These are phyloP conservation scores for Stichopus horrens DNA, from an alignment of 53 echinoderm and acorn worm species.

Conservation along the genomic window DNA sequence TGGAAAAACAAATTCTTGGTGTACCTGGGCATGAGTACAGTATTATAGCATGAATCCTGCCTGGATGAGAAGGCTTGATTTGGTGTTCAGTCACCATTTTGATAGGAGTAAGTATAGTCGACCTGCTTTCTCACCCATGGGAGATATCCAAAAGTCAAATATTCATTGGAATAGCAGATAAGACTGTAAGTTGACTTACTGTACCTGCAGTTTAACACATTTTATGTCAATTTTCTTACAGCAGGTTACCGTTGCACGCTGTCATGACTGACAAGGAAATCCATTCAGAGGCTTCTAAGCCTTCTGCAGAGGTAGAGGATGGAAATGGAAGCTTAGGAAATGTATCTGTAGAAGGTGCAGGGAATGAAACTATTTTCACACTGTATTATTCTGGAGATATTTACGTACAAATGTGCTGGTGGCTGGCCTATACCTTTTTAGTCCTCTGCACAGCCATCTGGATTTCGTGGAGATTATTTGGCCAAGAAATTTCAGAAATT, in stretches of 20 bases:
- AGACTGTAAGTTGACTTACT: too few relatives aligned
- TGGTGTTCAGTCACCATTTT: too few relatives aligned
- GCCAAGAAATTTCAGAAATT: constrained; percentile 64
- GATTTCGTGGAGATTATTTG: constrained; percentile 67
- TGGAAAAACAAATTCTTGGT: too few relatives aligned
- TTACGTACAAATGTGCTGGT: constrained; percentile 73
- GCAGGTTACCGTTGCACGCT: not conserved
- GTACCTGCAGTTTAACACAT: too few relatives aligned
- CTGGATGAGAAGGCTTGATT: too few relatives aligned
- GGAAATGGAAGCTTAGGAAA: constrained; percentile 13
- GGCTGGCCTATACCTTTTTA: constrained; percentile 54
- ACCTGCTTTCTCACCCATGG: too few relatives aligned
- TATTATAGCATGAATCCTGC: too few relatives aligned
- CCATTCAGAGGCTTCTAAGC: constrained; percentile 23
- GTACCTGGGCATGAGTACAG: too few relatives aligned
- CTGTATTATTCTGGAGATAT: constrained; percentile 70
- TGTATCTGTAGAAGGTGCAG: constrained; percentile 6
- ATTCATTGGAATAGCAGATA: too few relatives aligned
- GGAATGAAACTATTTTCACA: constrained; percentile 27
- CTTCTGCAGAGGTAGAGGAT: not conserved
- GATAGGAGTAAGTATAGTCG: too few relatives aligned
- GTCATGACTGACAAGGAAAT: constrained; percentile 33
- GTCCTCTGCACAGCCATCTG: constrained; percentile 54
- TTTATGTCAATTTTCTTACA: too few relatives aligned
- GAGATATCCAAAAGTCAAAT: too few relatives aligned